Evolutionary conservation across 2,888 invertebrate species (phyloP).

Genomic region (Metellina segmentata): DNA sequence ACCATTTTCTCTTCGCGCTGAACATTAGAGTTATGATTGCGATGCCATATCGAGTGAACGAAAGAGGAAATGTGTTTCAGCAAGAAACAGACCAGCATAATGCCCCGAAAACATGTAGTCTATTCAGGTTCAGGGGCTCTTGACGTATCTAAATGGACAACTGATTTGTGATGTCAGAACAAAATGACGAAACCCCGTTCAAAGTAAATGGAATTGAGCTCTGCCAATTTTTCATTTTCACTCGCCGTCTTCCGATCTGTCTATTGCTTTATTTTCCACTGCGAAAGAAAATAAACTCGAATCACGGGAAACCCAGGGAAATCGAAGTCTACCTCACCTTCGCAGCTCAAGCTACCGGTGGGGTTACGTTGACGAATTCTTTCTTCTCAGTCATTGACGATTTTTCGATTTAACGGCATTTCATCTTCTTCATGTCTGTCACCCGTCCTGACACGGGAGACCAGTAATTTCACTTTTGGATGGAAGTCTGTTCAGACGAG

Average conservation of each 20-base stretch:
- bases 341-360: not conserved
- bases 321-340: not conserved
- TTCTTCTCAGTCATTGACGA: not conserved
- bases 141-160: not conserved
- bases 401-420: not conserved
- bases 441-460: not conserved
- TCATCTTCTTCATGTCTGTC: not conserved
- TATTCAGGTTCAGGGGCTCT: not conserved
- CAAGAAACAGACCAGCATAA: not conserved
- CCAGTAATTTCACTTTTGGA: not conserved
- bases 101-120: not conserved
- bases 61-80: not conserved
- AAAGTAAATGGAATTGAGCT: not conserved
- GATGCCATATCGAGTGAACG: not conserved
- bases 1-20: not conserved
- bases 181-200: not conserved
- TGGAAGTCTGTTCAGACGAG: not conserved
- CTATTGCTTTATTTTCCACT: not conserved
- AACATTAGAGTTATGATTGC: not conserved
- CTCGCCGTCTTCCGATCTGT: not conserved
- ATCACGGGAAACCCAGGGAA: not conserved
- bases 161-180: not conserved
- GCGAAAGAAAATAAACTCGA: not conserved
- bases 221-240: not conserved
- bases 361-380: not conserved